Evolutionary conservation across 1,140 invertebrate genomes (phyloP).

Genomic region (Hirudo medicinalis): DNA sequence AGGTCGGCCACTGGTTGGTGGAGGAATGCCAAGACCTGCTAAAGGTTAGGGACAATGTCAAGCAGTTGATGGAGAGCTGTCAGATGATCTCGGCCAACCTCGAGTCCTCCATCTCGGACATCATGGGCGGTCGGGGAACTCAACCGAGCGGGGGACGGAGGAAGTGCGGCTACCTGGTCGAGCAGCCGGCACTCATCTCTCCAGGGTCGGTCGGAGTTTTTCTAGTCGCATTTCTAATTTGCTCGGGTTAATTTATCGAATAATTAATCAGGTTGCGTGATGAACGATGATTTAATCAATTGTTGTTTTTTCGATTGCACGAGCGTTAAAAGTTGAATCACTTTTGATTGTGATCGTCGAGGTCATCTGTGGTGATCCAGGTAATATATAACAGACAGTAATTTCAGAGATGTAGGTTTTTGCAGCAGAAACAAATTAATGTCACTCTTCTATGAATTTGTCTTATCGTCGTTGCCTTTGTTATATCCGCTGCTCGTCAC

Average conservation of each 20-base stretch:
- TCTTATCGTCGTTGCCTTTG: no score
- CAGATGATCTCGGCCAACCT: conserved; percentile 42
- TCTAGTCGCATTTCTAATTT: background rate
- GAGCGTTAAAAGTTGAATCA: no score
- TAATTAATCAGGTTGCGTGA: background rate
- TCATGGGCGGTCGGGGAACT: conserved; percentile 27
- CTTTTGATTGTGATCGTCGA: no score
- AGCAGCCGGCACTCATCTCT: conserved; percentile 41
- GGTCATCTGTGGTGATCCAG: no score
- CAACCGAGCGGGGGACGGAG: conserved; percentile 25
- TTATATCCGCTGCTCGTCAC: no score
- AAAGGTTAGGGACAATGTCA: conserved; percentile 39
- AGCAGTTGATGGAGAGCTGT: conserved; percentile 44
- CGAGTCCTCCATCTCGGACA: conserved; percentile 39
- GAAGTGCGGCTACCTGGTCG: conserved; percentile 34
- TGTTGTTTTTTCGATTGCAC: no score
- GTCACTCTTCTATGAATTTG: no score
- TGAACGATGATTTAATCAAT: background rate
- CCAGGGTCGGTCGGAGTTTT: conserved; percentile 28
- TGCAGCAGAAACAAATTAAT: no score
- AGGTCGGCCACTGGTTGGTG: conserved; percentile 37
- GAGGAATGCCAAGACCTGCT: conserved; percentile 42
- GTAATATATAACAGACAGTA: no score
- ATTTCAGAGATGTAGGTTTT: no score
- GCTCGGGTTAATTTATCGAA: background rate